Percentiles rank a stretch among this genome's conserved stretches.
These are phyloP conservation scores for Cynocephalus volans DNA, from an alignment of 2,113 vertebrate genomes.

Conservation along the genomic window DNA sequence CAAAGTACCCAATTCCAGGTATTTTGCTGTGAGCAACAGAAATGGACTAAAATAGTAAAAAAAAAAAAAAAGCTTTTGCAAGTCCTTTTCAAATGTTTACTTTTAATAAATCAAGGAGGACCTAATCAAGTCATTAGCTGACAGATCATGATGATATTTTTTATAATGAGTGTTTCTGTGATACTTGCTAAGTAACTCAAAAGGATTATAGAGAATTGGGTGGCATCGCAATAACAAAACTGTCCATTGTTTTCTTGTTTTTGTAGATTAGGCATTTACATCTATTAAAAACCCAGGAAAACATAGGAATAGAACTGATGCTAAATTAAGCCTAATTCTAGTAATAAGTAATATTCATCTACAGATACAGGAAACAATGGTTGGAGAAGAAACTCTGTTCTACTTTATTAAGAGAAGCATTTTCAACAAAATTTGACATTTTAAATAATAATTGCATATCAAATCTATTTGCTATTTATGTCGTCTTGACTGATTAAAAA, in stretches of 20 bases:
- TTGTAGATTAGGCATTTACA: background rate
- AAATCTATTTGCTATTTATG: background rate
- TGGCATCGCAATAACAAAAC: background rate
- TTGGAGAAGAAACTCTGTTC: background rate
- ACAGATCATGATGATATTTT: background rate
- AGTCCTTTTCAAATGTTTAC: background rate
- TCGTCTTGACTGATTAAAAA: background rate
- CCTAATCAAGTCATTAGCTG: background rate
- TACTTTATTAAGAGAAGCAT: background rate
- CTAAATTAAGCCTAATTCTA: background rate
- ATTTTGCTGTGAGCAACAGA: too few species aligned
- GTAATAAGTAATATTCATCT: background rate
- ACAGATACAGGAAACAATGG: background rate
- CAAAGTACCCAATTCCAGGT: too few species aligned
- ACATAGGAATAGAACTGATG: background rate
- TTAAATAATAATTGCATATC: background rate
- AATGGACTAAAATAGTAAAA: too few species aligned
- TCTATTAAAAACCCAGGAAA: background rate
- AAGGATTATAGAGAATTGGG: background rate
- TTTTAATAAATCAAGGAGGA: background rate
- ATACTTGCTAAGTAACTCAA: background rate
- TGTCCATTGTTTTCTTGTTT: background rate
- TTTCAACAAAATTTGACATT: background rate
- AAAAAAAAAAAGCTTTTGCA: background rate
- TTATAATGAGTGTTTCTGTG: background rate